phyloP scores from a whole-genome alignment of 2,888 invertebrate genomes.

The Eupeodes latifasciatus region DNA sequence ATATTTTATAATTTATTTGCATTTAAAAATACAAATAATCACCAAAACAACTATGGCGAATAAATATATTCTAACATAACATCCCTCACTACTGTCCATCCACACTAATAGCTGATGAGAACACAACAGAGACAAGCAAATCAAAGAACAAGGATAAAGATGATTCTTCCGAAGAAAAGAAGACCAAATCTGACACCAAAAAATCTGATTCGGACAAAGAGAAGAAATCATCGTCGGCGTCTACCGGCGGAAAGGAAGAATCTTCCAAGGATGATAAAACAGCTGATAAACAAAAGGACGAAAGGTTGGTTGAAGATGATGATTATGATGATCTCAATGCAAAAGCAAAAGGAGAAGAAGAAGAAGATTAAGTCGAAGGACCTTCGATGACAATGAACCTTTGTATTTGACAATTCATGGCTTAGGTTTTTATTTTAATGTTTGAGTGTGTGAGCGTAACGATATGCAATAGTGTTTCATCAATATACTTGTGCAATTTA shows the following conservation, averaged over 20 bases:
- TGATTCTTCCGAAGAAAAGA: constrained; percentile 60
- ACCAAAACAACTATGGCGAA: constrained; percentile 46
- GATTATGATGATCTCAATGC: constrained; percentile 74
- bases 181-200: constrained; percentile 63
- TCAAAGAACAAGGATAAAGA: constrained; percentile 74
- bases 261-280: constrained; percentile 83
- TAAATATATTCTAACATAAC: constrained; percentile 60
- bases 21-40: constrained; percentile 18
- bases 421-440: constrained; percentile 6
- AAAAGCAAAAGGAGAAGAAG: background rate
- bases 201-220: constrained; percentile 77
- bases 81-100: constrained; percentile 59
- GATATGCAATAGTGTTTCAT: background rate
- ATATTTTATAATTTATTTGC: constrained; percentile 19
- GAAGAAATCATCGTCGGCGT: constrained; percentile 77
- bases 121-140: constrained; percentile 59
- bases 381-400: background rate
- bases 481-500: background rate
- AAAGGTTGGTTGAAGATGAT: constrained; percentile 85
- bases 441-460: background rate
- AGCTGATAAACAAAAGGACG: constrained; percentile 85
- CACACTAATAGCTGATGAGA: constrained; percentile 69
- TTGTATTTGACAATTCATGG: constrained; percentile 32
- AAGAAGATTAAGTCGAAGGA: constrained; percentile 11
- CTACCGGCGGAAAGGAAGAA: constrained; percentile 77